phyloP scores from a whole-genome alignment of 2,888 invertebrate genomes.

The Cremastinae sp. region DNA sequence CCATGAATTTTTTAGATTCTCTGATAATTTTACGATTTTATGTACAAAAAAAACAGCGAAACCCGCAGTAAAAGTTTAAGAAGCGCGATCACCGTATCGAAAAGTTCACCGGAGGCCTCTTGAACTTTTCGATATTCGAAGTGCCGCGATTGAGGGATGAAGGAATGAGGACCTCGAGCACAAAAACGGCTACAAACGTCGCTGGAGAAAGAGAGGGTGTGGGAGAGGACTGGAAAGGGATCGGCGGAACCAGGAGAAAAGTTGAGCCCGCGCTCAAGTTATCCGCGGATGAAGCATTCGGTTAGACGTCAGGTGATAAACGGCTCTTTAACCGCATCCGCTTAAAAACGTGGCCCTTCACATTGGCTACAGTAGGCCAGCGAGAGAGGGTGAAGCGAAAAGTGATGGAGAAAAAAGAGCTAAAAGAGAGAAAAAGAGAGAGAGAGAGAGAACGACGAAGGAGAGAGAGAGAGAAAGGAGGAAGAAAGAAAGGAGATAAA shows the following conservation, averaged over 20 bases:
- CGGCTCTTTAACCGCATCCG: conserved; percentile 62
- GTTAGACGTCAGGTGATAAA: conserved; percentile 62
- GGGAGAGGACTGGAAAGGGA: background rate
- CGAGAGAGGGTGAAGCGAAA: too few species aligned
- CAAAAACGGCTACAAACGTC: background rate
- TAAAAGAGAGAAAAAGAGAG: too few species aligned
- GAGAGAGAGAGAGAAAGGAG: too few species aligned
- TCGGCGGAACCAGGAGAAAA: conserved; percentile 25
- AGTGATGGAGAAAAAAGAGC: too few species aligned
- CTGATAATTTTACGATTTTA: too few species aligned
- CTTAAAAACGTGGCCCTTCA: conserved; percentile 57
- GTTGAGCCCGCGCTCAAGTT: conserved; percentile 42
- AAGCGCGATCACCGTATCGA: background rate
- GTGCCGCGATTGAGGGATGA: conserved; percentile 30
- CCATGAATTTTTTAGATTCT: too few species aligned
- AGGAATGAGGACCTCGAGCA: conserved; percentile 7
- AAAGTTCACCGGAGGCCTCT: conserved; percentile 16
- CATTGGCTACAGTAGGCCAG: conserved; percentile 42
- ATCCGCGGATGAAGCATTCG: conserved; percentile 49
- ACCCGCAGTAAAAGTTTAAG: background rate
- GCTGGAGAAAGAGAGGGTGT: conserved; percentile 3
- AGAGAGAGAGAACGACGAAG: too few species aligned
- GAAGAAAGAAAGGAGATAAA: conserved; percentile 6
- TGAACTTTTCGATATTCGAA: conserved; percentile 35
- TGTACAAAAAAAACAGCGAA: conserved; percentile 6